phyloP scores from a whole-genome alignment of 2,888 invertebrate genomes.

The Himalopsyche japonica region DNA sequence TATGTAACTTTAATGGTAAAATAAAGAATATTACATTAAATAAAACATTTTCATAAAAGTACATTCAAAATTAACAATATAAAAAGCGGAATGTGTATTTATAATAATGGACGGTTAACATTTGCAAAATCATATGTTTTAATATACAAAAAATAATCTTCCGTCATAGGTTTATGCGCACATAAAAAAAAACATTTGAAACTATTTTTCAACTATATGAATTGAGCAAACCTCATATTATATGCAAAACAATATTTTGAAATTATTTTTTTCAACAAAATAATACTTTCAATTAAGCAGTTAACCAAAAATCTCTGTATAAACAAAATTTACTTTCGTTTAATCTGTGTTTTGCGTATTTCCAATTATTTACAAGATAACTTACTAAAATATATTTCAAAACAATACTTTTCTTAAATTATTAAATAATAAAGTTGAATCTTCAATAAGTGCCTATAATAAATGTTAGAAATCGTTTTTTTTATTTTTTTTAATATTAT shows the following conservation, averaged over 20 bases:
- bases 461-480: background rate
- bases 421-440: background rate
- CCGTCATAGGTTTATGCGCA: background rate
- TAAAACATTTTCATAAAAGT: background rate
- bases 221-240: background rate
- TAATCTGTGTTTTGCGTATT: too few species aligned
- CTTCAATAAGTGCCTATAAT: background rate
- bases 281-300: too few species aligned
- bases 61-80: background rate
- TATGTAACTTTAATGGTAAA: conserved; percentile 20
- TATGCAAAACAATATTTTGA: too few species aligned
- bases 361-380: background rate
- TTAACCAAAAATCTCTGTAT: too few species aligned
- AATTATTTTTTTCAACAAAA: too few species aligned
- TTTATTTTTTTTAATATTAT: background rate
- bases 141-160: background rate
- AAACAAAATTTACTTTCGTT: too few species aligned
- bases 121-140: background rate
- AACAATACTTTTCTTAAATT: background rate
- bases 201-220: background rate
- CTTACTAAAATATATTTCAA: background rate
- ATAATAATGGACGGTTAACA: background rate
- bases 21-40: conserved; percentile 17
- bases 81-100: background rate
- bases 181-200: too few species aligned